Conservation (phyloP, 2,113 vertebrate species). For the Aleadryas rufinucha region DNA sequence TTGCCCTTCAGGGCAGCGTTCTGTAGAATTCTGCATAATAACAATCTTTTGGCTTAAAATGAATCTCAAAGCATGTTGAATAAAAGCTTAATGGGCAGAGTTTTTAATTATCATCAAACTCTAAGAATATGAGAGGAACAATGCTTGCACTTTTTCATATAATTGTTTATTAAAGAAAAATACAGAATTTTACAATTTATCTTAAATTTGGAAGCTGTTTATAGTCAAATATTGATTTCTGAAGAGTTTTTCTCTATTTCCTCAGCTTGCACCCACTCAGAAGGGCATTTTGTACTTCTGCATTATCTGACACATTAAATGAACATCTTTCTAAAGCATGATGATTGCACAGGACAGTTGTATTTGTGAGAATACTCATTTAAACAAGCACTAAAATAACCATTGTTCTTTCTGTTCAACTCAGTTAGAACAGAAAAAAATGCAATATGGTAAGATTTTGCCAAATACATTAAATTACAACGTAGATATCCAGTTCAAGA, state of each 20-base stretch:
- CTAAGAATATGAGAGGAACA: background rate
- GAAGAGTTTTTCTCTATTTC: background rate
- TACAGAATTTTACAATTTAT: background rate
- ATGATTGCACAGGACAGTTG: background rate
- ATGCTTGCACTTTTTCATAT: background rate
- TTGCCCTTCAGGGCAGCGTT: background rate
- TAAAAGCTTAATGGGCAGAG: background rate
- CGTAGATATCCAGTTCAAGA: background rate
- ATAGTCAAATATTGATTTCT: background rate
- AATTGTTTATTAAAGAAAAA: slow-evolving; percentile 10
- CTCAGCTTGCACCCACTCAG: background rate
- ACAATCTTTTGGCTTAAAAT: background rate
- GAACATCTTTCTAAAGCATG: background rate
- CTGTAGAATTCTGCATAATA: background rate
- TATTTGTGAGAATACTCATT: background rate
- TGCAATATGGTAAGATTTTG: background rate
- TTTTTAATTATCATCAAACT: background rate
- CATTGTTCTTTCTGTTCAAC: background rate
- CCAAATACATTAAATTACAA: background rate
- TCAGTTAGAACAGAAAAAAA: background rate
- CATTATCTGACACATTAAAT: background rate
- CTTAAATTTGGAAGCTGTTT: background rate
- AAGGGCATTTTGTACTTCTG: background rate
- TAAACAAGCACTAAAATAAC: background rate
- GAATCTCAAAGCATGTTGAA: background rate